Evolutionary conservation across 2,888 invertebrate genomes (phyloP), one percentile per base, ranked within the genome.

Genomic region (Ecliptopera silaceata): DNA sequence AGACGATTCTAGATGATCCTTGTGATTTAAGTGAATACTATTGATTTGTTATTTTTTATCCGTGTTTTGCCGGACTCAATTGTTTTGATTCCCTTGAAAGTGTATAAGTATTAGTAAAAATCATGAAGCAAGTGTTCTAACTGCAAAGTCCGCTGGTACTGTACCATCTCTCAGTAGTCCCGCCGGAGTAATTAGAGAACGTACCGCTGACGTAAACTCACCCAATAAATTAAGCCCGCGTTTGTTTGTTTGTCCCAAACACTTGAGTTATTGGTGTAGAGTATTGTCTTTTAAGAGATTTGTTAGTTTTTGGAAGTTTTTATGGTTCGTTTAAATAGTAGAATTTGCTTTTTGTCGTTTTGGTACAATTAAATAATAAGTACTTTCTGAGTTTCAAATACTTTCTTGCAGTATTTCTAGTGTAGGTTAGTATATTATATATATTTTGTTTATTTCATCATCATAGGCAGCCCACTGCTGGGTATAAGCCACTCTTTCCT

Each of bases 241-340:
- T 51, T 56, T 56, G 59, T 60, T 59, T 59, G 59, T 59, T 60
- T 56, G 59, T 56, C 56, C 56, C 50, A 43, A 54, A 46, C 22
- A 50, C 59, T 49, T 59, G 59, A 59, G 43, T 42, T 59, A 59
- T 59, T 38, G 45, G 48, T 39, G 47, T 51, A 44, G 31, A 31
- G 54, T 54, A 54, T 50, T 59, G 54, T 59, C 58, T 59, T 59
- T 54, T 15, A 42, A 49, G 42, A 51, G 44, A 45, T 49, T 53
- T 54, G 41, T 44, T 12, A 39, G 17, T 15, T 43, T 45, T 39
- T 31, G 18, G 41, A 41, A n/a, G 41, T 20, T 41, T 41, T 41
- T 12, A 41, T 20, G 20, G 20, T 41, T 12, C 18, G 18, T 41
- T 20, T 41, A 12, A 41, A 12, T 22, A 20, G 39, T 18, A 18